These are phyloP conservation scores for Coilia nasus DNA, from an alignment of 2,797 vertebrate species.

Conservation along the genomic window DNA sequence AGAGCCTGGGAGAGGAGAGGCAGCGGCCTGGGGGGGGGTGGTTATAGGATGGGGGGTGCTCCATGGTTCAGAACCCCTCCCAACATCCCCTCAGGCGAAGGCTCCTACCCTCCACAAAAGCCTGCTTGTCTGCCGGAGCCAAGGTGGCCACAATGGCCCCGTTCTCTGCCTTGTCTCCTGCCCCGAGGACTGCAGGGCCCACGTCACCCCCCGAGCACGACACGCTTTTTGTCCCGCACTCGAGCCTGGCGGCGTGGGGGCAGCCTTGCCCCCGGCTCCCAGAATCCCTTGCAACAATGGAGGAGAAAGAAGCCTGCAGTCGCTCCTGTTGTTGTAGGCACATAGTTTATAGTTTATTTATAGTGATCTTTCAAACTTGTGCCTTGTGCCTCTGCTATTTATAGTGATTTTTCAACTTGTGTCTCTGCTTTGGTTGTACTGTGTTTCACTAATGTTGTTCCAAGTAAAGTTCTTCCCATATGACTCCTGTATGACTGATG, in stretches of 20 bases:
- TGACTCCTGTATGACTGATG: not conserved
- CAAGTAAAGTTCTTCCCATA: no score
- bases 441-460: no score
- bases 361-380: no score
- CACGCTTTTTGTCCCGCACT: not conserved
- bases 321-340: not conserved
- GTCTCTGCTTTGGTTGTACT: no score
- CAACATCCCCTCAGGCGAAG: not conserved
- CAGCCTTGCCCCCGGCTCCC: not conserved
- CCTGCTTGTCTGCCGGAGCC: not conserved
- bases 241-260: conserved; percentile 1
- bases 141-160: not conserved
- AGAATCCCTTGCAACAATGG: not conserved
- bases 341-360: no score
- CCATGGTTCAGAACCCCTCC: not conserved
- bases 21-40: not conserved
- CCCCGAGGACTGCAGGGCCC: not conserved
- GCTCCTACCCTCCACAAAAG: conserved; percentile 3
- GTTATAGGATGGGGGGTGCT: no score
- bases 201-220: not conserved
- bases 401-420: no score
- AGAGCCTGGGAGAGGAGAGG: not conserved
- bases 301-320: not conserved
- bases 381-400: no score
- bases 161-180: not conserved